Percentiles rank a stretch among this genome's conserved stretches.
Conservation (phyloP, 2,888 invertebrate genomes). For the Pedicia rivosa region DNA sequence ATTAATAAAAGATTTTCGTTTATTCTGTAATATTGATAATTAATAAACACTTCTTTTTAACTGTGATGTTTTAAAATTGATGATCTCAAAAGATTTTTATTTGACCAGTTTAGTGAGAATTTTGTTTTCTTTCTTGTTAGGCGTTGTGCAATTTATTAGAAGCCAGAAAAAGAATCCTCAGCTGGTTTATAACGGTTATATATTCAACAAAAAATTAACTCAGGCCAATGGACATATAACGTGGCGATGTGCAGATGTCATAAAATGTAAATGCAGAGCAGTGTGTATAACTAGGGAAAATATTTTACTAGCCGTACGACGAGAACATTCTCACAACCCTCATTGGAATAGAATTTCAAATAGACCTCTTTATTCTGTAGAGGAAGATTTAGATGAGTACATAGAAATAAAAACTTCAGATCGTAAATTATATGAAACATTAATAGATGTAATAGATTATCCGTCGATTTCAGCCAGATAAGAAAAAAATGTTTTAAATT, state of each 20-base stretch:
- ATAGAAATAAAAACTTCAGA: slow-evolving; percentile 23
- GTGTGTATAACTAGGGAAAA: slow-evolving; percentile 29
- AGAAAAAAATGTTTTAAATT: no score
- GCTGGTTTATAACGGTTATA: slow-evolving; percentile 28
- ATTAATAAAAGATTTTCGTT: no score
- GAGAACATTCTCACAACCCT: slow-evolving; percentile 25
- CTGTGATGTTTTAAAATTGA: no score
- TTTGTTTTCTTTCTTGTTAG: no score
- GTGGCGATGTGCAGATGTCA: slow-evolving; percentile 29
- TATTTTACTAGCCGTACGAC: slow-evolving; percentile 21
- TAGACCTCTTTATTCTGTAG: slow-evolving; percentile 24
- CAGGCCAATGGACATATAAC: slow-evolving; percentile 32
- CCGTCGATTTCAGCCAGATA: no score
- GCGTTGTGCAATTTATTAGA: slow-evolving; percentile 25
- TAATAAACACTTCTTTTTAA: no score
- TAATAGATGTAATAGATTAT: slow-evolving; percentile 3
- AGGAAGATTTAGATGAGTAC: slow-evolving; percentile 28
- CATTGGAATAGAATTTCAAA: slow-evolving; percentile 25
- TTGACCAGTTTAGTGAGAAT: no score
- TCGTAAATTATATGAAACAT: slow-evolving; percentile 2
- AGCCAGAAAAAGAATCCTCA: slow-evolving; percentile 33
- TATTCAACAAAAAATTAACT: slow-evolving; percentile 32
- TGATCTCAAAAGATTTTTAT: no score
- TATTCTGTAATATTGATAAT: no score
- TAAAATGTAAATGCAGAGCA: slow-evolving; percentile 29